Conservation (phyloP, 2,888 invertebrate species). For the Cantharis rustica region DNA sequence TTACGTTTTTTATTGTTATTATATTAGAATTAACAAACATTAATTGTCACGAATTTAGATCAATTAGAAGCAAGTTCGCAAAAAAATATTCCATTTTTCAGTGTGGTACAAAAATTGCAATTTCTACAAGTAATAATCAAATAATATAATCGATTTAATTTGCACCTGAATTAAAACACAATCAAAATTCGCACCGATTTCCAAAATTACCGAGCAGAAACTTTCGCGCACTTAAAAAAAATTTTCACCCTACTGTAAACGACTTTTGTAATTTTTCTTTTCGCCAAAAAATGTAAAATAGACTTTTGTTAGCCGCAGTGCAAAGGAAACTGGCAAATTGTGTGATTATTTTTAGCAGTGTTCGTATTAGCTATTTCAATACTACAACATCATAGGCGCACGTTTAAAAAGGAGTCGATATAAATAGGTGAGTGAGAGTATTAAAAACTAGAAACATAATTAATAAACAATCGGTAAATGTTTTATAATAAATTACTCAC, state of each 20-base stretch:
- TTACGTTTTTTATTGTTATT: neutral
- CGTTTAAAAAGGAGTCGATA: constrained; percentile 20
- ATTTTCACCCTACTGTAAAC: neutral
- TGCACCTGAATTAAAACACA: neutral
- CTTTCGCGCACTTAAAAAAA: neutral
- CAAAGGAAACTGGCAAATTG: constrained; percentile 55
- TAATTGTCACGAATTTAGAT: neutral
- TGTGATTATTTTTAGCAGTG: constrained; percentile 51
- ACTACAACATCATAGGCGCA: constrained; percentile 33
- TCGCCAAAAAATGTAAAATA: constrained; percentile 33
- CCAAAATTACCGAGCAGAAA: neutral
- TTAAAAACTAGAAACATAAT: neutral
- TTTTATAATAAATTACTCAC: constrained; percentile 24
- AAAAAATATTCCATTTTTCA: neutral
- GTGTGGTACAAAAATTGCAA: neutral
- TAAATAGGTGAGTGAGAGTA: constrained; percentile 20
- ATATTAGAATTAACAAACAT: neutral
- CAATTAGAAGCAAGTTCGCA: neutral
- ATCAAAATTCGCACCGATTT: neutral
- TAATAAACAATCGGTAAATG: neutral
- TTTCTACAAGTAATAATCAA: neutral
- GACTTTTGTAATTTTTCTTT: constrained; percentile 1
- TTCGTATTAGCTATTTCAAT: constrained; percentile 51
- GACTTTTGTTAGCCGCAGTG: constrained; percentile 45
- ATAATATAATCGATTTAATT: neutral